Percentiles rank a stretch among this genome's conserved stretches.
phyloP scores from a whole-genome alignment of 2,113 vertebrate genomes.

The Corythoichthys haematopterus region DNA sequence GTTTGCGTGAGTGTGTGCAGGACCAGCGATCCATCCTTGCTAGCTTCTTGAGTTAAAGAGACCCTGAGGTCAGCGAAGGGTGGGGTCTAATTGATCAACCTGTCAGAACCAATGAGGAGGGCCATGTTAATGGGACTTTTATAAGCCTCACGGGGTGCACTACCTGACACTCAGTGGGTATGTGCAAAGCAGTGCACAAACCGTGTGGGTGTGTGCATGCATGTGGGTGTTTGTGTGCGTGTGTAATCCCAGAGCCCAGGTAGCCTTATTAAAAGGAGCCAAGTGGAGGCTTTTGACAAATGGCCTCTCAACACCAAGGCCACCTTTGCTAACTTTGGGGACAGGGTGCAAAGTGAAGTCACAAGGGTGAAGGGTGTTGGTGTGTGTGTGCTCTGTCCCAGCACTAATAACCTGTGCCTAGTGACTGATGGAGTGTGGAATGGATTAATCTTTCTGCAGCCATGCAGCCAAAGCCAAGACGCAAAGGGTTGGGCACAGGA shows the following conservation, averaged over 20 bases:
- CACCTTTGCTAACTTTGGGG: conserved; percentile 62
- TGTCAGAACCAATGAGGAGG: conserved; percentile 91
- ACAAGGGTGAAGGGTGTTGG: conserved; percentile 44
- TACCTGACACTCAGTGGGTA: conserved; percentile 76
- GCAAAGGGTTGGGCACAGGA: conserved; percentile 58
- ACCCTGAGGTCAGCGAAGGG: conserved; percentile 82
- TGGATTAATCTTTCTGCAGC: conserved; percentile 64
- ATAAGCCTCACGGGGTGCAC: conserved; percentile 83
- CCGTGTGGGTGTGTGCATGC: conserved; percentile 7
- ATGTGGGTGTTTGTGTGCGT: conserved; percentile 11
- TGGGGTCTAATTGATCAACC: conserved; percentile 92
- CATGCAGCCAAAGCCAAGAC: conserved; percentile 56
- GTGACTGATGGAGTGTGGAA: conserved; percentile 67
- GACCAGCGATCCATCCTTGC: conserved; percentile 82
- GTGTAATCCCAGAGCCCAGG: conserved; percentile 63
- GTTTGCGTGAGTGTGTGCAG: conserved; percentile 29
- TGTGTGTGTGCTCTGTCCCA: conserved; percentile 16
- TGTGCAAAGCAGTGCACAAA: conserved; percentile 40
- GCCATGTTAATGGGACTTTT: conserved; percentile 95
- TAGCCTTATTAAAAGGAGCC: conserved; percentile 78
- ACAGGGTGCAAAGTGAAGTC: conserved; percentile 50
- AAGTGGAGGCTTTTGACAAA: conserved; percentile 81
- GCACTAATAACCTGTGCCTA: conserved; percentile 64
- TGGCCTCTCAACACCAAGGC: conserved; percentile 72
- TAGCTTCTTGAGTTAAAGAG: conserved; percentile 85